A percentile compares a stretch with the other conserved stretches of the same genome.
Evolutionary conservation across 2,797 vertebrate genomes (phyloP).

Genomic region (Meriones psammophilus): DNA sequence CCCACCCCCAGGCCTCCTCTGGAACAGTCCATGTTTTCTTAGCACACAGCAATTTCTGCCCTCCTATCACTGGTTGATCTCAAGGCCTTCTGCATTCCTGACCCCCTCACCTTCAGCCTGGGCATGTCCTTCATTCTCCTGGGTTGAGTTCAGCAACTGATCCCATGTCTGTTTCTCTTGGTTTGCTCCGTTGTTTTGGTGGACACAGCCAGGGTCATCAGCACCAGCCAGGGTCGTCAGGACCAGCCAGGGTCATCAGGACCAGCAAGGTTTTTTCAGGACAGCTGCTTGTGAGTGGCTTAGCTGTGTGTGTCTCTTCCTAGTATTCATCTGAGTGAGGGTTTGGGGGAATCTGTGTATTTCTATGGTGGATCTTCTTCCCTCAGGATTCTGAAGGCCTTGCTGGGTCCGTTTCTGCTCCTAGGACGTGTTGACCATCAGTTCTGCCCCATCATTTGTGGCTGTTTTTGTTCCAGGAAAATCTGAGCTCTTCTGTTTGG

Average conservation of each 20-base stretch:
- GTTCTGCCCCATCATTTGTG: neutral
- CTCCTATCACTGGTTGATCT: neutral
- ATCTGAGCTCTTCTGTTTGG: neutral
- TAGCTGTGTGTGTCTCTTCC: neutral
- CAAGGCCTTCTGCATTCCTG: neutral
- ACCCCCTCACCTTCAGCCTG: neutral
- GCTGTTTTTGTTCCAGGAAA: neutral
- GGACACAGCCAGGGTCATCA: neutral
- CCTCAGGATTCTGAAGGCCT: neutral
- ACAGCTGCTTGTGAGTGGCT: neutral
- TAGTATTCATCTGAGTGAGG: neutral
- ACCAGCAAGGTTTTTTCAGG: neutral
- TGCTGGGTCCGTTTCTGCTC: neutral
- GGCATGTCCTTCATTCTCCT: neutral
- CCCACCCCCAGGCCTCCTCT: neutral
- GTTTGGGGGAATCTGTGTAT: neutral
- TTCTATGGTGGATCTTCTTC: neutral
- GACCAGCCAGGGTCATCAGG: neutral
- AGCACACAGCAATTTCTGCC: neutral
- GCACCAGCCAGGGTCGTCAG: too few relatives aligned
- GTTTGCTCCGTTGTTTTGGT: constrained; percentile 18
- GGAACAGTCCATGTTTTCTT: neutral
- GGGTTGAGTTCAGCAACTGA: neutral
- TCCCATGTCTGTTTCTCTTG: neutral
- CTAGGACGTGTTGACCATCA: neutral